Percentiles rank a stretch among this genome's conserved stretches.
phyloP scores from a whole-genome alignment of 2,113 vertebrate species.

The Thamnophis sirtalis region DNA sequence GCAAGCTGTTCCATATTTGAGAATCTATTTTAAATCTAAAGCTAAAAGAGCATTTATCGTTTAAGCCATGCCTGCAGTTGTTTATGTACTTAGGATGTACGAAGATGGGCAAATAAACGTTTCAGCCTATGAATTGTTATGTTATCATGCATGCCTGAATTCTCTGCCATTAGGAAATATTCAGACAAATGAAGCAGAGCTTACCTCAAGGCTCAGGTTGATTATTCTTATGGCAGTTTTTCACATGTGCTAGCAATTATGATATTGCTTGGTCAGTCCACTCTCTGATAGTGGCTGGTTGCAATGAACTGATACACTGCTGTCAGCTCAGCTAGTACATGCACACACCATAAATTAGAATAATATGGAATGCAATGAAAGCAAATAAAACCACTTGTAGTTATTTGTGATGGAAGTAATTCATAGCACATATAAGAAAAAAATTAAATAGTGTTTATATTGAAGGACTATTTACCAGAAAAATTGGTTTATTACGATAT shows the following conservation, averaged over 20 bases:
- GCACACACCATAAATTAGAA: conserved; percentile 67
- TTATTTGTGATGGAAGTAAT: conserved; percentile 57
- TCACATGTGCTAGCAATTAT: conserved; percentile 76
- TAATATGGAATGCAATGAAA: conserved; percentile 58
- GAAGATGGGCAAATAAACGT: conserved; percentile 34
- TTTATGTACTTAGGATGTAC: not conserved
- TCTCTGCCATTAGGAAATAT: conserved; percentile 55
- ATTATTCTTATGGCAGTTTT: conserved; percentile 42
- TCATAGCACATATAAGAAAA: conserved; percentile 73
- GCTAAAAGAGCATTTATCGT: not conserved
- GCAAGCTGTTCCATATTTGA: not conserved
- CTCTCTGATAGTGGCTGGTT: conserved; percentile 55
- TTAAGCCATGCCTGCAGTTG: not conserved
- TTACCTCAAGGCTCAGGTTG: conserved; percentile 45
- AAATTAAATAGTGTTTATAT: conserved; percentile 65
- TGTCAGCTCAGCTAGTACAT: conserved; percentile 69
- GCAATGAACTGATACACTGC: conserved; percentile 62
- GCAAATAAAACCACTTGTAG: conserved; percentile 64
- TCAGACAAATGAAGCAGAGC: conserved; percentile 48
- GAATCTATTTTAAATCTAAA: not conserved
- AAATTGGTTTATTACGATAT: conserved; percentile 43
- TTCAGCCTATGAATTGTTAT: conserved; percentile 36
- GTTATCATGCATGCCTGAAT: conserved; percentile 51
- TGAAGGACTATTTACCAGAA: conserved; percentile 50
- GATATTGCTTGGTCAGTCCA: conserved; percentile 60